A percentile compares a stretch with the other conserved stretches of the same genome.
Evolutionary conservation across 64 coral and sea anemone genomes (phyloP).

Genomic region (Acropora yongei): DNA sequence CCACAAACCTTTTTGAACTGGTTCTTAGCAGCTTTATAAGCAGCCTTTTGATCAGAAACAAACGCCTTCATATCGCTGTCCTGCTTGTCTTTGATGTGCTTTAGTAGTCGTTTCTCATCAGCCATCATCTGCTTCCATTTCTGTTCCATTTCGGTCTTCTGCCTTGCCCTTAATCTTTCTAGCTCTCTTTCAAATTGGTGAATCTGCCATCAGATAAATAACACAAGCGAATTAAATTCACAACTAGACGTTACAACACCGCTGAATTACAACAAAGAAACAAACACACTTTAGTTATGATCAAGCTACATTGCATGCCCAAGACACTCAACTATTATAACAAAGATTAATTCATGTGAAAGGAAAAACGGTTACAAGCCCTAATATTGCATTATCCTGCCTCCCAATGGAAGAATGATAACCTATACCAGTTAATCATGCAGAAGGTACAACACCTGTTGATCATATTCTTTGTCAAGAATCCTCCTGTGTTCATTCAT

Average conservation of each 20-base stretch:
- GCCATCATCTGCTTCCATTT: constrained; percentile 88
- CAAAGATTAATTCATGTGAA: too few species aligned
- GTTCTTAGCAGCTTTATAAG: constrained; percentile 88
- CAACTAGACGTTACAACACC: too few species aligned
- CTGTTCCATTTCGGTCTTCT: constrained; percentile 96
- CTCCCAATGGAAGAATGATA: too few species aligned
- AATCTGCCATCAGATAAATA: constrained; percentile 16
- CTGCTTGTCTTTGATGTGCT: constrained; percentile 89
- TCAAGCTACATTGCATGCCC: too few species aligned
- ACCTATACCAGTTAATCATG: background rate
- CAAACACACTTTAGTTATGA: too few species aligned
- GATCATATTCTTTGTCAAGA: constrained; percentile 94
- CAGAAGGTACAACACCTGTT: constrained; percentile 26
- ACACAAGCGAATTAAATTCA: background rate
- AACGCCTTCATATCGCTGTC: constrained; percentile 91
- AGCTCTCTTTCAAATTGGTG: constrained; percentile 97
- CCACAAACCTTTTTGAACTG: constrained; percentile 87
- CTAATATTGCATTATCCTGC: too few species aligned
- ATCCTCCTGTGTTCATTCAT: constrained; percentile 95
- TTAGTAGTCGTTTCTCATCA: constrained; percentile 87
- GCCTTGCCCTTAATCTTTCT: constrained; percentile 84
- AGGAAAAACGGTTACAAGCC: too few species aligned
- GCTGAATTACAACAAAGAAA: too few species aligned
- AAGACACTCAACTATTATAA: too few species aligned
- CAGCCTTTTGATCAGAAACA: constrained; percentile 74